Conservation (phyloP, 2,888 invertebrate species). For the Linyphia triangularis region DNA sequence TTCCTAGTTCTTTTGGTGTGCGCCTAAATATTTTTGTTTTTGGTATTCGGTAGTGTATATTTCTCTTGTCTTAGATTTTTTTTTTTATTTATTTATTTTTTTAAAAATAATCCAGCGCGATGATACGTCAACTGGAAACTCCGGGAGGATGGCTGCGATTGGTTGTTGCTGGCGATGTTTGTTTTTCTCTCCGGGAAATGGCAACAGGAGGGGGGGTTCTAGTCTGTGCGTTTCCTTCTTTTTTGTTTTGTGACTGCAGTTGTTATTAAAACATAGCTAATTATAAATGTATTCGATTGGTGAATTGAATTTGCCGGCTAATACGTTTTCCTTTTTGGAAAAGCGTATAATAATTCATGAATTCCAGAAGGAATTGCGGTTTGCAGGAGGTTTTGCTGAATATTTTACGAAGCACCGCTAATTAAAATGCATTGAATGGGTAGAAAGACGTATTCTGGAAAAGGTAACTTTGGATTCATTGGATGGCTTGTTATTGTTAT, state of each 20-base stretch:
- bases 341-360: not conserved
- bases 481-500: not conserved
- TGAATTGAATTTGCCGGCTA: not conserved
- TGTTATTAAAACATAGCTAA: not conserved
- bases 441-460: not conserved
- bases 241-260: not conserved
- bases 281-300: not conserved
- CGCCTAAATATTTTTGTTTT: slow-evolving; percentile 28
- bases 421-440: not conserved
- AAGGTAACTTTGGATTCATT: not conserved
- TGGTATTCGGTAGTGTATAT: no score
- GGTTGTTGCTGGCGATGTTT: not conserved
- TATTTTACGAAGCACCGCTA: not conserved
- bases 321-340: not conserved
- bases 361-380: not conserved
- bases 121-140: not conserved
- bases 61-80: not conserved
- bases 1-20: slow-evolving; percentile 15
- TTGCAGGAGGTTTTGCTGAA: not conserved
- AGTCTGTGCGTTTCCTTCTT: not conserved
- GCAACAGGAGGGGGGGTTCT: not conserved
- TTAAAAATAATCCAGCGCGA: not conserved
- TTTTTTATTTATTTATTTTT: not conserved
- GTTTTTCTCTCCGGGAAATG: not conserved
- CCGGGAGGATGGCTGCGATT: not conserved